Conservation (phyloP, 2,888 invertebrate genomes). For the Tenthredo scrophulariae region DNA sequence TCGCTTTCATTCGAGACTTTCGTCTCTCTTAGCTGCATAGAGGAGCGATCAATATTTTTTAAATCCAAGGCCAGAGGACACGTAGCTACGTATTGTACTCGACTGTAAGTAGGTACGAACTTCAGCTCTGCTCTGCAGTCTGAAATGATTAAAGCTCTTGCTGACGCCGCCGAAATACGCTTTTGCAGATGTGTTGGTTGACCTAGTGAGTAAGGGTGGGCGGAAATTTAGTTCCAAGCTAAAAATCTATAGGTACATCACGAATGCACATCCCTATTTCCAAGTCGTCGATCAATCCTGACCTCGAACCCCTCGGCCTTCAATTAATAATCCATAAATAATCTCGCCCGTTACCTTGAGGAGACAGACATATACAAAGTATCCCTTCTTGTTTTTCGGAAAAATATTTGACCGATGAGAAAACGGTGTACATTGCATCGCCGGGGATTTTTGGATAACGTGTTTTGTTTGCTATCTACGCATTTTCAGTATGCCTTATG, state of each 20-base stretch:
- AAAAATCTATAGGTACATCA: neutral
- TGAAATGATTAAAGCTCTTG: constrained; percentile 26
- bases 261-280: neutral
- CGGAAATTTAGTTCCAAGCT: neutral
- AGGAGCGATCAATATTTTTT: too few species aligned
- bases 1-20: too few species aligned
- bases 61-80: neutral
- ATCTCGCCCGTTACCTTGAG: constrained; percentile 5
- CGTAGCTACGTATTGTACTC: neutral
- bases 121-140: neutral
- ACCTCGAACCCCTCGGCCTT: constrained; percentile 14
- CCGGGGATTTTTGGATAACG: too few species aligned
- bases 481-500: neutral
- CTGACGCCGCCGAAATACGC: neutral
- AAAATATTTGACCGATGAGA: too few species aligned
- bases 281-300: constrained; percentile 17
- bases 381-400: too few species aligned
- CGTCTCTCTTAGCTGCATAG: too few species aligned
- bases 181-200: neutral
- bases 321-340: constrained; percentile 24
- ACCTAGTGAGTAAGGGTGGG: constrained; percentile 24
- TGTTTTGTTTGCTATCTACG: neutral
- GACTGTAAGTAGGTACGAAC: neutral
- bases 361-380: neutral
- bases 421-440: too few species aligned